Percentiles rank a stretch among this genome's conserved stretches.
phyloP scores from a whole-genome alignment of 2,797 vertebrate species.

The Amblyraja radiata region DNA sequence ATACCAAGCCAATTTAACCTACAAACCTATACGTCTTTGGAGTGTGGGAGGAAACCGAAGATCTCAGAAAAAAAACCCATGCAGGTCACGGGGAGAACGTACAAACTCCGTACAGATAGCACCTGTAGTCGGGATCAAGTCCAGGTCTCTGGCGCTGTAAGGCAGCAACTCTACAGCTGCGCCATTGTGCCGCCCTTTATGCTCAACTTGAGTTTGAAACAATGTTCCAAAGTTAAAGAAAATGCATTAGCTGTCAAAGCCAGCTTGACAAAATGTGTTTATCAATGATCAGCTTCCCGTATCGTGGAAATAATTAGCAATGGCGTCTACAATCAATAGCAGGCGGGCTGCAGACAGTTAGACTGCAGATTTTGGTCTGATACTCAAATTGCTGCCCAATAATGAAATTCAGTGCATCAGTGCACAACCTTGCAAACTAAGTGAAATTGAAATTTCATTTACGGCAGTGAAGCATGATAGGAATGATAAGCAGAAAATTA shows the following conservation, averaged over 20 bases:
- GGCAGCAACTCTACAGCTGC: too few relatives aligned
- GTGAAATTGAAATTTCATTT: slow-evolving; percentile 7
- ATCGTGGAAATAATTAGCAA: background rate
- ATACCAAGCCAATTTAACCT: too few relatives aligned
- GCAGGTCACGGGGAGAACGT: too few relatives aligned
- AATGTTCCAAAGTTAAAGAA: background rate
- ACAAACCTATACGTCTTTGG: too few relatives aligned
- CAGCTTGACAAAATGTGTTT: background rate
- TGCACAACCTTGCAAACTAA: background rate
- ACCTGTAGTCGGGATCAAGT: too few relatives aligned
- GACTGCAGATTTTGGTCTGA: background rate
- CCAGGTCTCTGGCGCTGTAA: too few relatives aligned
- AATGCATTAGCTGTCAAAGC: background rate
- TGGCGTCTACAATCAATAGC: background rate
- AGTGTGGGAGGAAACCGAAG: too few relatives aligned
- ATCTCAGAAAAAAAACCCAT: too few relatives aligned
- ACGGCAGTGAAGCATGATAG: background rate
- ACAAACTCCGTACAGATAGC: too few relatives aligned
- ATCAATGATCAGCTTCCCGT: background rate
- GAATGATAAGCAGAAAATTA: background rate
- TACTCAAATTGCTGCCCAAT: background rate
- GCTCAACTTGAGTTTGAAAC: background rate
- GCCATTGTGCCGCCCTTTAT: too few relatives aligned
- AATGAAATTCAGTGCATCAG: background rate
- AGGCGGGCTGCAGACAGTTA: background rate